A percentile compares a stretch with the other conserved stretches of the same genome.
These are phyloP conservation scores for Graptemys geographica DNA, from an alignment of 2,797 vertebrate genomes.

Conservation along the genomic window DNA sequence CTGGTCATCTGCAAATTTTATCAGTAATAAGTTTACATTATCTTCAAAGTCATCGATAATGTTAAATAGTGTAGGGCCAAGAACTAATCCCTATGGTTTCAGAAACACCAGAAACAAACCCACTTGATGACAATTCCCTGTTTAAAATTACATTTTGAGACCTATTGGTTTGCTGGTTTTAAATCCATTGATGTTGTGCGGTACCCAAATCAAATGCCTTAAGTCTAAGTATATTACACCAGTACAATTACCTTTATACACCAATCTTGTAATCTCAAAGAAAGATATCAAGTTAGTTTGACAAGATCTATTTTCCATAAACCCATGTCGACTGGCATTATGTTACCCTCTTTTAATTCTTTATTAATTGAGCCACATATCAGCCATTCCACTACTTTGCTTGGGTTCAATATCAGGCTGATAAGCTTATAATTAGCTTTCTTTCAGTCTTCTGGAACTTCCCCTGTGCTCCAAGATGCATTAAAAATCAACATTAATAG, in stretches of 20 bases:
- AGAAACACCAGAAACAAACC: background rate
- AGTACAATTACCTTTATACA: background rate
- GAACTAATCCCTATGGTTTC: background rate
- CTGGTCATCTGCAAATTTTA: background rate
- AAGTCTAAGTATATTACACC: background rate
- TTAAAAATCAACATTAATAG: background rate
- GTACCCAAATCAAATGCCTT: no score
- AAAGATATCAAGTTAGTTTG: no score
- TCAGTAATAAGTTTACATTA: background rate
- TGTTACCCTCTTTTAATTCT: background rate
- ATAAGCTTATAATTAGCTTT: background rate
- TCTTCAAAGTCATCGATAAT: background rate
- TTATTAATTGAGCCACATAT: background rate
- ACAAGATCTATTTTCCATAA: no score
- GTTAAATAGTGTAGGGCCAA: background rate
- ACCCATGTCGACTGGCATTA: no score
- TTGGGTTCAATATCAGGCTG: background rate
- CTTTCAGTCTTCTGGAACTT: background rate
- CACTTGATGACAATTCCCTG: background rate
- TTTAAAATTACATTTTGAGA: background rate
- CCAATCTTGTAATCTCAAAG: no score
- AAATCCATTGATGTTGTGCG: background rate
- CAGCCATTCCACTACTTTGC: background rate
- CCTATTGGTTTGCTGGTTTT: background rate
- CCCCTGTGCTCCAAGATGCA: background rate